Base-by-base conservation (phyloP, 2,113 vertebrate species). In the Falcunculus frontatus region DNA sequence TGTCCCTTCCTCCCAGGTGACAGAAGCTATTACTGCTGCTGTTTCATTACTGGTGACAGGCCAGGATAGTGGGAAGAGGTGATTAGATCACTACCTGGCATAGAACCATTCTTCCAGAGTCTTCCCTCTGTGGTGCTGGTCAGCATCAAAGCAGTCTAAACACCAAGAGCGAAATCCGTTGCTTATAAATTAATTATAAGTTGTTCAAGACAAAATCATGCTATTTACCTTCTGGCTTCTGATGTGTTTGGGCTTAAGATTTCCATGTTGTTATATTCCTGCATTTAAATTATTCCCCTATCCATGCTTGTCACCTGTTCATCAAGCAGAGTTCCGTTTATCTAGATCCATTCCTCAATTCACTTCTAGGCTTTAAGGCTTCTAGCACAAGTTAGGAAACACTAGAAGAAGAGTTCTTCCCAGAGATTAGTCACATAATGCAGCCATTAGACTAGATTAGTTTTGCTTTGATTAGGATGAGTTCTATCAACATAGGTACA, bases 261-360 rank as follows among this genome's bases (percentile, higher is more conserved):
- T 84, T 81, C 39, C n/a, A 21, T 8, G 18, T 18, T 72, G 25
- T 27, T 83, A 37, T 8, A 53, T 77, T 50, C 20, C 46, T 49
- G 6, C 23, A 49, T 6, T 88, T 76, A 32, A 0, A 1, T 11
- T 68, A 9, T 47, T 39, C 6, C 7, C 8, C 4, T 57, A n/a
- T 9, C 33, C 32, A 29, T 41, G 53, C 19, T 69, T 83, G 44
- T 76, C 33, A 52, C 8, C 32, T 35, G 39, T 11, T 25, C n/a
- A 35, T 26, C 1, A 1, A 79, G 11, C 29, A 83, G 65, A 80
- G 10, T 13, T 88, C 6, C 23, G 25, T 39, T 75, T 75, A 35
- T 29, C 30, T 49, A 47, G 10, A 72, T 68, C 37, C 3, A 7
- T 49, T 76, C 27, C 18, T 73, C 41, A 64, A 41, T 52, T 44